phyloP scores from a whole-genome alignment of 2,113 vertebrate genomes.

The Siniperca chuatsi region DNA sequence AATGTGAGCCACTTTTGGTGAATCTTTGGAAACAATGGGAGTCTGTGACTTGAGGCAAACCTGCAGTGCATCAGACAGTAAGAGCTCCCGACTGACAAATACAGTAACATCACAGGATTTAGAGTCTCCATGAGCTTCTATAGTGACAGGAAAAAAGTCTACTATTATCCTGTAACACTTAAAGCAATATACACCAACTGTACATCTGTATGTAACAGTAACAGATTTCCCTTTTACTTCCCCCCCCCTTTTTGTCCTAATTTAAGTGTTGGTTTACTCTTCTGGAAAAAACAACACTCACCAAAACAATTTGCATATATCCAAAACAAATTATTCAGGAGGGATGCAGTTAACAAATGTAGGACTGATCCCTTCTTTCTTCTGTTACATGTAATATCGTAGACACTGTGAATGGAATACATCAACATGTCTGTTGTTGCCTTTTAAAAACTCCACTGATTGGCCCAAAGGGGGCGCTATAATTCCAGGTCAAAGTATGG shows the following conservation, averaged over 20 bases:
- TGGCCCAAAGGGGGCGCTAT: neutral
- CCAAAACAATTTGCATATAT: no score
- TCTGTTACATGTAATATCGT: no score
- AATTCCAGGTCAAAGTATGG: neutral
- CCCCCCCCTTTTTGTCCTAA: neutral
- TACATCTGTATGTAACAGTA: neutral
- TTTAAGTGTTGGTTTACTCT: neutral
- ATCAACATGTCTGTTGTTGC: neutral
- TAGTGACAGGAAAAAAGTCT: neutral
- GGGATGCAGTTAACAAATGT: no score
- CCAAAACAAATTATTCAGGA: no score
- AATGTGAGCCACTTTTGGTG: neutral
- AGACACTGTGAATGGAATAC: no score
- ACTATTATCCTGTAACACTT: neutral
- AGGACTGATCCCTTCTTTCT: no score
- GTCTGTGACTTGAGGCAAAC: constrained; percentile 27
- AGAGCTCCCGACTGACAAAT: neutral
- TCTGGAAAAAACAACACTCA: no score
- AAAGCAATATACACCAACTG: neutral
- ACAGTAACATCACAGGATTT: neutral
- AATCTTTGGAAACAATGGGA: neutral
- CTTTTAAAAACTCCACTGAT: neutral
- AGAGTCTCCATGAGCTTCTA: neutral
- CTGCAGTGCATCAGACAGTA: neutral
- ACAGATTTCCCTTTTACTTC: neutral